Evolutionary conservation across 2,888 invertebrate species (phyloP).

Genomic region (Entomobrya multifasciata): DNA sequence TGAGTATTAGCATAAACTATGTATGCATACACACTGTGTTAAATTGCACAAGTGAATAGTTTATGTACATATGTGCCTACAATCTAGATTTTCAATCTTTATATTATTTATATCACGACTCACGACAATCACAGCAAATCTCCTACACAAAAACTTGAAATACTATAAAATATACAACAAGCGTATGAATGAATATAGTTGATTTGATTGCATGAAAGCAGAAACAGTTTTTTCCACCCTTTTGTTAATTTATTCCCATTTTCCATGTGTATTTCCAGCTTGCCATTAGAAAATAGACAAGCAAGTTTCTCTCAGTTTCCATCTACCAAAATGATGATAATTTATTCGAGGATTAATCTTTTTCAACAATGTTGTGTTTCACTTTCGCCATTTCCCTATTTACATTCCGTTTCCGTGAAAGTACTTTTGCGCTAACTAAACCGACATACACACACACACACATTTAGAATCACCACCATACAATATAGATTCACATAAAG

Average conservation of each 20-base stretch:
- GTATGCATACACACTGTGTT: no score
- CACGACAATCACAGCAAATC: no score
- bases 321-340: conserved; percentile 36
- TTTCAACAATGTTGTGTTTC: conserved; percentile 54
- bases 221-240: no score
- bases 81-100: neutral
- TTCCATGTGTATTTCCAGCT: no score
- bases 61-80: no score
- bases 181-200: no score
- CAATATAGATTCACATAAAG: no score
- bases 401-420: conserved; percentile 42
- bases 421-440: neutral
- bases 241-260: conserved; percentile 26
- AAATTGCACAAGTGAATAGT: no score
- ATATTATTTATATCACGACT: neutral
- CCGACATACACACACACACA: neutral
- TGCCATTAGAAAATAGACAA: neutral
- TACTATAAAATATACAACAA: no score
- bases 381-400: conserved; percentile 41
- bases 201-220: no score
- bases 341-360: conserved; percentile 51
- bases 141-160: no score
- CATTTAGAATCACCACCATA: neutral
- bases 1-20: no score
- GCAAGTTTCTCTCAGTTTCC: neutral